Base-by-base conservation (phyloP, 2,888 invertebrate species). In the Mantis religiosa region DNA sequence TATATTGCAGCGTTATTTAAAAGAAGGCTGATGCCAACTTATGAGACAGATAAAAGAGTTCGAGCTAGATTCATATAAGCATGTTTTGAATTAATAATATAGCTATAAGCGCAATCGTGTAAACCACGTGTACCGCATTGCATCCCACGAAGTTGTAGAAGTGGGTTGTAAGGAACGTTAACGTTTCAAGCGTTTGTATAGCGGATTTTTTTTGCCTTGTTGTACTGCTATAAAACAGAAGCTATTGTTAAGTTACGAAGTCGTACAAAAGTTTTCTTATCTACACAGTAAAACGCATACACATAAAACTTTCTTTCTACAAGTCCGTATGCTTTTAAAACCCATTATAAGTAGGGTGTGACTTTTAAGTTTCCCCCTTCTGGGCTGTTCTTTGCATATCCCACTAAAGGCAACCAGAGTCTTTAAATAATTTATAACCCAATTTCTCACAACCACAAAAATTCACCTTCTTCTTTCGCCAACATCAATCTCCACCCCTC, bases 351-450 rank as follows among this genome's bases (percentile, higher is more conserved):
- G 28, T n/a, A 81, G n/a, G 85, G 54, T 71, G 28, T 12, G 54
- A 34, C 87, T 71, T 20, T 30, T 6, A 84, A 0, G 20, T 41
- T 41, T 0, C n/a, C n/a, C 34, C 6, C 25, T 84, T 15, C 41
- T 83, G 15, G 41, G 28, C 71, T 41, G 54, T 28, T 87, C 30
- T 30, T 12, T 30, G 82, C 81, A 81, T 25, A 14, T 41, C 9
- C 81, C 30, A 87, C 81, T 82, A 30, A 81, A 87, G 82, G 30
- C 6, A 87, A 9, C 30, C 30, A 85, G 82, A 88, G 82, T 34
- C 88, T 88, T 88, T 88, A 85, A 88, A 88, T 88, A 88, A 85
- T 88, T 88, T 88, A 85, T 88, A 88, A 88, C 85, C 85, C 88
- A 88, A 88, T 85, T 88, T 88, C 88, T 88, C 41, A 88, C 82